A percentile compares a stretch with the other conserved stretches of the same genome.
phyloP scores from a whole-genome alignment of 2,113 vertebrate genomes.

The Dromaius novaehollandiae region DNA sequence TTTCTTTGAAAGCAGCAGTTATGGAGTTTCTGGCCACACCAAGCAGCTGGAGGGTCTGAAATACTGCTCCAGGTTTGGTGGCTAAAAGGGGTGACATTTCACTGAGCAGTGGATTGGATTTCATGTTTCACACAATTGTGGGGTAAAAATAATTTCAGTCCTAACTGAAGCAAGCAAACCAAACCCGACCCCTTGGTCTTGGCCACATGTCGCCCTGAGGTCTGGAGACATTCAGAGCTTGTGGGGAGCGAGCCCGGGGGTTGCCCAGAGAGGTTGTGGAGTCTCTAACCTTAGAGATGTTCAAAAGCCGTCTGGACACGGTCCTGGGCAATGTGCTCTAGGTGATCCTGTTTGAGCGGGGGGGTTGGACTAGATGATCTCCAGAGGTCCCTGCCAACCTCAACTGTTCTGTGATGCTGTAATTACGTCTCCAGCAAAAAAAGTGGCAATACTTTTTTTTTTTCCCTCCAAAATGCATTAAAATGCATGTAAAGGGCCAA shows the following conservation, averaged over 20 bases:
- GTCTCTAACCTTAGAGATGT: background rate
- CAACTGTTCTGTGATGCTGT: background rate
- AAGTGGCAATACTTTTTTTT: background rate
- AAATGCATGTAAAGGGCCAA: background rate
- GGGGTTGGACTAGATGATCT: background rate
- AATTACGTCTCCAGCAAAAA: slow-evolving; percentile 58
- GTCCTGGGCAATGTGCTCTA: background rate
- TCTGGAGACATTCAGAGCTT: background rate
- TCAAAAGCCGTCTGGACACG: too few species aligned
- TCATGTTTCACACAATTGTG: too few species aligned
- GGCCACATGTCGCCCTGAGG: background rate
- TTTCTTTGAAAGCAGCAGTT: too few species aligned
- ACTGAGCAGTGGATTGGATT: too few species aligned
- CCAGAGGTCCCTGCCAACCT: background rate
- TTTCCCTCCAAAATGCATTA: background rate
- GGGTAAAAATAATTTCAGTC: too few species aligned
- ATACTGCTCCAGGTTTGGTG: too few species aligned
- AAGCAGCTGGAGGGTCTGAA: too few species aligned
- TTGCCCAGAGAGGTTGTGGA: background rate
- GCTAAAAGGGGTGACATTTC: too few species aligned
- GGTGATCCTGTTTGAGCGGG: background rate
- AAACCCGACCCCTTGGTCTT: too few species aligned
- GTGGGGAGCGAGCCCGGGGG: too few species aligned
- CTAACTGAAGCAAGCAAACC: too few species aligned
- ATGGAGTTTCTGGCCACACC: too few species aligned